A percentile compares a stretch with the other conserved stretches of the same genome.
Conservation (phyloP, 2,113 vertebrate species). For the Struthidea cinerea region DNA sequence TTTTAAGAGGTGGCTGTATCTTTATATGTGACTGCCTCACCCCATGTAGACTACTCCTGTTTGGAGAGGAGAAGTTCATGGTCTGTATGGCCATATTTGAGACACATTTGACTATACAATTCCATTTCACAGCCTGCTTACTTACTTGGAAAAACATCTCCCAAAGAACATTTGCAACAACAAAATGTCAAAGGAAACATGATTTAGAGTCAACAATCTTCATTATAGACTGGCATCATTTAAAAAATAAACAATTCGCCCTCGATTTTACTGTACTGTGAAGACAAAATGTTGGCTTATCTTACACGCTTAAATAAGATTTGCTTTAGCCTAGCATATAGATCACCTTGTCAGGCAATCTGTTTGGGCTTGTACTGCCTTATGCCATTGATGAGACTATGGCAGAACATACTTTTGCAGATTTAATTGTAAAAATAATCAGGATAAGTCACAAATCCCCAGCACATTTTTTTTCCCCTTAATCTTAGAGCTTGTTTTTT, state of each 20-base stretch:
- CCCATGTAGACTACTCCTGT: not conserved
- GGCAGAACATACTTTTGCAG: not conserved
- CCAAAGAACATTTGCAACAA: not conserved
- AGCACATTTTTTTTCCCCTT: not conserved
- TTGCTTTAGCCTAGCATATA: not conserved
- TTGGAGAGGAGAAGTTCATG: not conserved
- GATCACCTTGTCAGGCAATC: slow-evolving; percentile 43
- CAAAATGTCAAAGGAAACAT: not conserved
- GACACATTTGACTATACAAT: not conserved
- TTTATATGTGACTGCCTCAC: not conserved
- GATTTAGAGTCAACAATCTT: slow-evolving; percentile 24
- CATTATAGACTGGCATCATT: slow-evolving; percentile 3
- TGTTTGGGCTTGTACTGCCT: not conserved
- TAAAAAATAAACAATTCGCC: not conserved
- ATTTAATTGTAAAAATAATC: slow-evolving; percentile 16
- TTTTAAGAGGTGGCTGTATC: not conserved
- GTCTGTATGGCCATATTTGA: not conserved
- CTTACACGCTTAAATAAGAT: slow-evolving; percentile 2
- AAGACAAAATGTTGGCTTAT: slow-evolving; percentile 28
- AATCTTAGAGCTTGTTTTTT: not conserved
- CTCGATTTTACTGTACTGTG: not conserved
- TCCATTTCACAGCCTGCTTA: not conserved
- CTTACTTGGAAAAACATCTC: not conserved
- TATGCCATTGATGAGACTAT: not conserved
- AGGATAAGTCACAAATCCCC: not conserved